These are phyloP conservation scores for Tetrao urogallus DNA, from an alignment of 2,113 vertebrate species.

Conservation along the genomic window DNA sequence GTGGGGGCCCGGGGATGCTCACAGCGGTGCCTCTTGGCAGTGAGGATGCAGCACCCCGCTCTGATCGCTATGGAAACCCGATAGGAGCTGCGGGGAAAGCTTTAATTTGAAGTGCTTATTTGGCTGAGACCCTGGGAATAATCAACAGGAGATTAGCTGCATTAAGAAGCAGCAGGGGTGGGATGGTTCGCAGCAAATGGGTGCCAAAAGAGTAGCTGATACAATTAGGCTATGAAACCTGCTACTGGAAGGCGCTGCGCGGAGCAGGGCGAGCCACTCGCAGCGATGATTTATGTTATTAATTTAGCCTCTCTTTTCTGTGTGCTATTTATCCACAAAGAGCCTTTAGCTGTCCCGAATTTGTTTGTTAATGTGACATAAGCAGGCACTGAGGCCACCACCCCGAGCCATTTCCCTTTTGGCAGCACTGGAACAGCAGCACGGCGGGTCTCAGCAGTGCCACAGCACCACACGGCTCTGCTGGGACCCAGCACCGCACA, in stretches of 20 bases:
- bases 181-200: conserved; percentile 22
- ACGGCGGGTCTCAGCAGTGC: not conserved
- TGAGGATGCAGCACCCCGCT: not conserved
- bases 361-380: not conserved
- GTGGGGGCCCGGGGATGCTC: no score
- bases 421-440: no score
- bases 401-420: not conserved
- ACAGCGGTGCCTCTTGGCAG: no score
- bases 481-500: not conserved
- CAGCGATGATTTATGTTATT: not conserved
- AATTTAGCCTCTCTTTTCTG: not conserved
- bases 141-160: conserved; percentile 79
- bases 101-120: conserved; percentile 79
- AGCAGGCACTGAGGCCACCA: not conserved
- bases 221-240: conserved; percentile 48
- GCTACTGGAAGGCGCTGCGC: not conserved
- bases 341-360: not conserved
- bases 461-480: not conserved
- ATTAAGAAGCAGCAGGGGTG: conserved; percentile 75
- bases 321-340: not conserved
- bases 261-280: not conserved
- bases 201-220: conserved; percentile 56
- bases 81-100: conserved; percentile 16
- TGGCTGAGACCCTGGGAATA: conserved; percentile 76
- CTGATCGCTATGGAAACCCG: conserved; percentile 72